Percentiles rank a stretch among this genome's conserved stretches.
These are phyloP conservation scores for Manduca sexta DNA, from an alignment of 1,140 invertebrate species.

Conservation along the genomic window DNA sequence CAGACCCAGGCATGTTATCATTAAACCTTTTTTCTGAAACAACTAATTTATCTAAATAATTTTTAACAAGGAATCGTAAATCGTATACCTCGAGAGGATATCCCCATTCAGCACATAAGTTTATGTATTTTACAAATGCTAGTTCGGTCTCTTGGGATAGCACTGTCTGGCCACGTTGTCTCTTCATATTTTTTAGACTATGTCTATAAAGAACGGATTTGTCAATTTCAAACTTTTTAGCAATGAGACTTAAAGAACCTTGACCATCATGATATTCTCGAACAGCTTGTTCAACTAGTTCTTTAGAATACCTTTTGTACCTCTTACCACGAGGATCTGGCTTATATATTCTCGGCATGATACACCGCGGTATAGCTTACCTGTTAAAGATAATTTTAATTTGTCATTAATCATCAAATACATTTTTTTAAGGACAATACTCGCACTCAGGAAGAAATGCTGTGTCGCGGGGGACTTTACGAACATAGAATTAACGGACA, in stretches of 20 bases:
- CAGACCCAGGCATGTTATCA: constrained; percentile 27
- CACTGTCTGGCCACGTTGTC: constrained; percentile 15
- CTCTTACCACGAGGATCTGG: too few relatives aligned
- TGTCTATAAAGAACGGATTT: constrained; percentile 8
- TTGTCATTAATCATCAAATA: too few relatives aligned
- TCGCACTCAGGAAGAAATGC: too few relatives aligned
- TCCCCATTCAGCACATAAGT: constrained; percentile 32
- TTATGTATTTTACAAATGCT: constrained; percentile 16
- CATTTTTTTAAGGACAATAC: too few relatives aligned
- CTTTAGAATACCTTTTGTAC: too few relatives aligned
- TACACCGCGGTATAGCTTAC: too few relatives aligned
- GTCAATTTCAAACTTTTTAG: constrained; percentile 2
- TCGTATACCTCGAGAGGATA: constrained; percentile 28
- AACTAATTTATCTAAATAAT: constrained; percentile 22
- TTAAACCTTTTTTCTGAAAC: constrained; percentile 18
- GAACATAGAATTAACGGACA: too few relatives aligned
- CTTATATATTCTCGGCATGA: too few relatives aligned
- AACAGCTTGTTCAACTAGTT: neutral
- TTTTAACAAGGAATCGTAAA: constrained; percentile 25
- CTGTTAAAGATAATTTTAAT: too few relatives aligned
- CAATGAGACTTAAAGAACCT: neutral
- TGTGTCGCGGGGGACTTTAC: too few relatives aligned
- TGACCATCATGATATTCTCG: neutral
- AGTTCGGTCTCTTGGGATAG: constrained; percentile 10
- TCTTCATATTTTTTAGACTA: neutral